phyloP scores from a whole-genome alignment of 2,113 vertebrate species.

The Hippoglossus stenolepis region DNA sequence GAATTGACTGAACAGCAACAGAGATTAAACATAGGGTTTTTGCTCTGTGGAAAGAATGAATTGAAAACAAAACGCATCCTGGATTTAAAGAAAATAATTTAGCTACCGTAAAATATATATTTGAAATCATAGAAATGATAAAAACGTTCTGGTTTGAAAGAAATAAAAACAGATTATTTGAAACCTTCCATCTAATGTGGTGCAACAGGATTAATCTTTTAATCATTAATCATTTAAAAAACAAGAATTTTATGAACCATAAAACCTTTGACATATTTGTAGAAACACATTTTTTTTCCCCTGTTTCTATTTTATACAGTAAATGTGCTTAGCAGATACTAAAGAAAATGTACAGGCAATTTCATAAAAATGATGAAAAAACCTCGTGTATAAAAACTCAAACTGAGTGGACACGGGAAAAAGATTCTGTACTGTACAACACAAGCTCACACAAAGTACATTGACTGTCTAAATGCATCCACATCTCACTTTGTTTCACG shows the following conservation, averaged over 20 bases:
- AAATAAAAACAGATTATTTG: neutral
- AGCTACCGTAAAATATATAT: neutral
- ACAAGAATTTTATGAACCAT: neutral
- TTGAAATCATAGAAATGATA: neutral
- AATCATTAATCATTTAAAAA: neutral
- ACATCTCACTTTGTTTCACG: neutral
- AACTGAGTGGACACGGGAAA: conserved; percentile 4
- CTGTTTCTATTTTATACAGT: neutral
- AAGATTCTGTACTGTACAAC: conserved; percentile 16
- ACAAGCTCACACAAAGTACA: conserved; percentile 38
- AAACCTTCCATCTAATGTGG: neutral
- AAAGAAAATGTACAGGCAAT: neutral
- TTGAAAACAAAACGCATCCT: neutral
- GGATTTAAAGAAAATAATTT: neutral
- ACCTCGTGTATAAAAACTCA: neutral
- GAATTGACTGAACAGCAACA: conserved; percentile 13
- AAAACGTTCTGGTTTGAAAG: too few species aligned
- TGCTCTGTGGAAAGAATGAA: neutral
- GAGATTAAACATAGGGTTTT: conserved; percentile 9
- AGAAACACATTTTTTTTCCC: neutral
- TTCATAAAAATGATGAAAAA: neutral
- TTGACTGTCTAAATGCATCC: neutral
- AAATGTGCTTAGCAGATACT: neutral
- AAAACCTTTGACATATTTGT: neutral
- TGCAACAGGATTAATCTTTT: neutral